Evolutionary conservation across 2,888 invertebrate genomes (phyloP), one percentile per base, ranked within the genome.

Genomic region (Dysmachus trigonus): DNA sequence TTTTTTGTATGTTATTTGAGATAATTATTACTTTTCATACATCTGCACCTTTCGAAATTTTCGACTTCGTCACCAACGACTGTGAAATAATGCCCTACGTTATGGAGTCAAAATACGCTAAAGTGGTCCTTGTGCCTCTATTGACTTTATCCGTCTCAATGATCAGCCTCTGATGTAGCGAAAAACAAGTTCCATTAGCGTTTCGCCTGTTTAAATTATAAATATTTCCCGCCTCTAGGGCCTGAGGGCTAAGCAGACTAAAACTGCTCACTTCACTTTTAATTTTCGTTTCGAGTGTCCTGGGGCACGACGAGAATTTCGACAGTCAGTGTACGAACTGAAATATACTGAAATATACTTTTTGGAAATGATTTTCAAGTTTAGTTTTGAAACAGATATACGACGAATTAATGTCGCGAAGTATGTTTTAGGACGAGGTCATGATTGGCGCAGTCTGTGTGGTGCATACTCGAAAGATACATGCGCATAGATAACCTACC

Each of bases 21-120:
- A 72, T 71, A 83, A 83, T 83, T 72, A 85, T 85, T 85, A 85
- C 85, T 85, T 74, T 85, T 85, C 76, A 85, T 77, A 76, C 85
- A 62, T 77, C 76, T 85, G 53, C 85, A 85, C 85, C 85, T 85
- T 76, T 77, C 35, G 22, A 38, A 76, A 85, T 38, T 72, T 72
- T 83, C 71, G 35, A 83, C 83, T 38, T 41, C 33, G 72, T 41
- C 38, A 71, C 31, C 72, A 38, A 53, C 72, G 71, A 53, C 72
- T 30, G 72, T 71, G 83, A 83, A 38, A 38, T 83, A 41, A 62
- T 72, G 83, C 83, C 35, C 62, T 15, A 10, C 38, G 38, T 41
- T 10, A 10, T n/a, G n/a, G 83, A 83, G 81, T 81, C 81, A 81
- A 83, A 83, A 83, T 83, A 72, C 72, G 38, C 38, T 83, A n/a